phyloP scores from a whole-genome alignment of 2,888 invertebrate species.

The Lepidonotus clava region DNA sequence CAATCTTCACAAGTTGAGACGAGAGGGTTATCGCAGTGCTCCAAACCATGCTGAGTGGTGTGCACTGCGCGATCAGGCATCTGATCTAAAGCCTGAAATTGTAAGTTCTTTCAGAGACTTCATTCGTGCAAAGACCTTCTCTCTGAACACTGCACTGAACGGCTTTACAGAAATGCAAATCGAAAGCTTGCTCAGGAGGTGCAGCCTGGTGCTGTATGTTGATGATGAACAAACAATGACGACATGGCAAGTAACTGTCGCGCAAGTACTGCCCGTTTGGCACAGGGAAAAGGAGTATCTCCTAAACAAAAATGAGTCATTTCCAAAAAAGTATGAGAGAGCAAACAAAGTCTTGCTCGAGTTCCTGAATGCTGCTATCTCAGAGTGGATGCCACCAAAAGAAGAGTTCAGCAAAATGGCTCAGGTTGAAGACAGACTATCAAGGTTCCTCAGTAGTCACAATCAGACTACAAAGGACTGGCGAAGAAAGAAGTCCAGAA shows the following conservation, averaged over 20 bases:
- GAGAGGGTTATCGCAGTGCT: too few relatives aligned
- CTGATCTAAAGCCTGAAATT: slow-evolving; percentile 86
- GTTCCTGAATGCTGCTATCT: neutral
- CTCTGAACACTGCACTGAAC: neutral
- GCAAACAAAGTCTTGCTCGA: neutral
- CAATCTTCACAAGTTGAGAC: slow-evolving; percentile 50
- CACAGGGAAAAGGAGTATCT: neutral
- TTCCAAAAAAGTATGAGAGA: neutral
- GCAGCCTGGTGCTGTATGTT: neutral
- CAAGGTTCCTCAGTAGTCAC: neutral
- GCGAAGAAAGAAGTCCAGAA: neutral
- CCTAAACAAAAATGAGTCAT: neutral
- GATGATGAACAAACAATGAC: neutral
- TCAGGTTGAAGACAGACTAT: neutral
- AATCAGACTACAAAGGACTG: neutral
- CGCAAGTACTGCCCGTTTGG: neutral
- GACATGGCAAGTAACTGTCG: neutral
- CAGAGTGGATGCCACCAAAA: neutral
- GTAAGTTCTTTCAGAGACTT: slow-evolving; percentile 83
- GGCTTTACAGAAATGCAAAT: neutral
- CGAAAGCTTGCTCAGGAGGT: neutral
- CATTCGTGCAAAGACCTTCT: neutral
- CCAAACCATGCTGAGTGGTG: too few relatives aligned
- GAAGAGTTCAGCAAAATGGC: neutral
- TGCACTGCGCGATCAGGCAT: neutral